Evolutionary conservation across 2,113 vertebrate species (phyloP), one percentile per base, ranked within the genome.

Genomic region (Silurus meridionalis): DNA sequence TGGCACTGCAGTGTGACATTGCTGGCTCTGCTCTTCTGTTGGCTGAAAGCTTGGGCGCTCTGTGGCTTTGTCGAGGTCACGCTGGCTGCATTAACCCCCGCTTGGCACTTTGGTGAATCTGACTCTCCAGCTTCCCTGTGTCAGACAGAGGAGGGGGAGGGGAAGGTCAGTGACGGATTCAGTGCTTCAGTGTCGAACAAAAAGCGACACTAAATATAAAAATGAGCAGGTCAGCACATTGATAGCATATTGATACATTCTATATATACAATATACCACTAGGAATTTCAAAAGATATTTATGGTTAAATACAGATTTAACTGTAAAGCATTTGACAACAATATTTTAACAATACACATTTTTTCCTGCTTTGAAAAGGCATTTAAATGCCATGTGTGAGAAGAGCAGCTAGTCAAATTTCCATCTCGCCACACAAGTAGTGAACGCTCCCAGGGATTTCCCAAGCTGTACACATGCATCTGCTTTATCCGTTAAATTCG

Each of bases 41-140:
- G 83, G 83, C 80, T 82, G 78, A 66, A 85, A 19, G 74, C 67
- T 79, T 48, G 50, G 79, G 67, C 82, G 66, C 82, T 75, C 78
- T 55, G 23, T 86, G 66, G 87, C 81, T 84, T 89, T 75, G 88
- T 84, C 82, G 86, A 89, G 61, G 82, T 94, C 93, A 94, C 17
- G 92, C 90, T 80, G 93, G 91, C 91, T 87, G 97, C 95, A 97
- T 95, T 95, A 99, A 96, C 92, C 97, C 97, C 95, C 97, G 97
- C 96, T 97, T 99, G 83, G 97, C 98, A 94, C 96, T 97, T 92
- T 97, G 97, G 93, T 99, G 98, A 93, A 96, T 95, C 88, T 97
- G 97, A 67, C 94, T 95, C 94, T 99, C 98, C 95, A 99, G 94
- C 93, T 97, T 99, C 97, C 97, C 98, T 96, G 93, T 66, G 89